Base-by-base conservation (phyloP, 2,113 vertebrate genomes). In the Nibea coibor region DNA sequence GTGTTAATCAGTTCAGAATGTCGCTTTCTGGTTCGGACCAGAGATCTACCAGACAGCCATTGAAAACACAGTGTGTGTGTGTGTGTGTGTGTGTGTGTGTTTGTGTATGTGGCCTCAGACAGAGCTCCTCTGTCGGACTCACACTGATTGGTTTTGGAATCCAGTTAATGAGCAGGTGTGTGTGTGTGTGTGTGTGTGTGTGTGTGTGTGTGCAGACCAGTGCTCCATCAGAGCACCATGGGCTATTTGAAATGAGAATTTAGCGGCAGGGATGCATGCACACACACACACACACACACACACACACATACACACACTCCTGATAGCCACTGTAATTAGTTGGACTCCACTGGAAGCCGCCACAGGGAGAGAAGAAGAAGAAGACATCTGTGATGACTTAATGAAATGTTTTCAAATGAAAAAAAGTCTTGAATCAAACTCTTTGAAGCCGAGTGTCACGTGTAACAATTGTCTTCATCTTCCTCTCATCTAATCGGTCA, bases 171-270 rank as follows among this genome's bases (percentile, higher is more conserved):
- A 91, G 88, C 82, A 88, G 82, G 87, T 90, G 82, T 88, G 78
- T 90, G 84, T 85, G 56, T 65, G 66, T 80, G 61, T 82, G 85
- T 39, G 79, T 78, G 72, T 76, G 65, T 87, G 84, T 66, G 81
- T 81, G 47, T 84, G 74, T 86, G 82, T 79, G 74, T 86, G 78
- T 59, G 75, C 68, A 74, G 77, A 73, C 47, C 75, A 51, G 72
- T 69, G 12, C 78, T 84, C 80, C 81, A 85, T 83, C 79, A 82
- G 87, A 93, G 81, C 91, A 93, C 91, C 90, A 91, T 91, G 90
- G 93, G 94, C 86, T 87, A 85, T 93, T 90, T 91, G 92, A 93
- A 95, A 94, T 95, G 91, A 93, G 91, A 92, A 92, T 91, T 88
- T 90, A 87, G 78, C 78, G 39, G 87, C 87, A 78, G 90, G 85